These are phyloP conservation scores for Venustaconcha ellipsiformis DNA, from an alignment of 1,140 invertebrate species.

Conservation along the genomic window DNA sequence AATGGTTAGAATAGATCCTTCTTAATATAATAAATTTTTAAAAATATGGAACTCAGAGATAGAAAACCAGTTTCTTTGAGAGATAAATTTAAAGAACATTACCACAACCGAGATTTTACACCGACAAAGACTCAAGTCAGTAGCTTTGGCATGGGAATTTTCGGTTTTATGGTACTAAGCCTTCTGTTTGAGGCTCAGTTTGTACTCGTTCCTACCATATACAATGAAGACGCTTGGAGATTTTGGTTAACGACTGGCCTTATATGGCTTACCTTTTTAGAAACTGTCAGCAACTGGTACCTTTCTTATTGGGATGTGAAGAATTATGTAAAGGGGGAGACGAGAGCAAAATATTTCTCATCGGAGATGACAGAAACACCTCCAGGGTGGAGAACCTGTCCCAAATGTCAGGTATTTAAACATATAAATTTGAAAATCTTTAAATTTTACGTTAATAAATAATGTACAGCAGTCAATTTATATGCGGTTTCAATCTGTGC, in stretches of 20 bases:
- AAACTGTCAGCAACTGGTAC: slow-evolving; percentile 22
- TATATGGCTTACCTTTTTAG: slow-evolving; percentile 4
- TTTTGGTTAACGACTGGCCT: slow-evolving; percentile 7
- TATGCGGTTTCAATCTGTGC: too few relatives aligned
- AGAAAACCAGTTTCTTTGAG: slow-evolving; percentile 19
- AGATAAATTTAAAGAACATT: slow-evolving; percentile 23
- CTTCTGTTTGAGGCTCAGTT: slow-evolving; percentile 14
- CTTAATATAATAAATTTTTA: background rate
- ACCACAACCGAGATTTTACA: slow-evolving; percentile 26
- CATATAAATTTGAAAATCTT: too few relatives aligned
- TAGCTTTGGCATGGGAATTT: slow-evolving; percentile 14
- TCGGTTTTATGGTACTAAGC: slow-evolving; percentile 8
- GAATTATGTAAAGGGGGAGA: slow-evolving; percentile 23
- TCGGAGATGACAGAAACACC: slow-evolving; percentile 15
- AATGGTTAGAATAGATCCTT: too few relatives aligned
- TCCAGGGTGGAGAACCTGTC: slow-evolving; percentile 19
- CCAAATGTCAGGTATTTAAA: background rate
- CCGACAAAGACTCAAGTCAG: slow-evolving; percentile 19
- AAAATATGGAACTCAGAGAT: slow-evolving; percentile 24
- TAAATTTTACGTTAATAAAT: too few relatives aligned
- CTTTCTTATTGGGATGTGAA: slow-evolving; percentile 22
- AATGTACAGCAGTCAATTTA: too few relatives aligned
- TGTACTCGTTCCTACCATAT: slow-evolving; percentile 12
- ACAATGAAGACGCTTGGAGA: background rate
- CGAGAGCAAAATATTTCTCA: slow-evolving; percentile 19